Conservation (phyloP, 2,888 invertebrate genomes). For the Xanthia icteritia region DNA sequence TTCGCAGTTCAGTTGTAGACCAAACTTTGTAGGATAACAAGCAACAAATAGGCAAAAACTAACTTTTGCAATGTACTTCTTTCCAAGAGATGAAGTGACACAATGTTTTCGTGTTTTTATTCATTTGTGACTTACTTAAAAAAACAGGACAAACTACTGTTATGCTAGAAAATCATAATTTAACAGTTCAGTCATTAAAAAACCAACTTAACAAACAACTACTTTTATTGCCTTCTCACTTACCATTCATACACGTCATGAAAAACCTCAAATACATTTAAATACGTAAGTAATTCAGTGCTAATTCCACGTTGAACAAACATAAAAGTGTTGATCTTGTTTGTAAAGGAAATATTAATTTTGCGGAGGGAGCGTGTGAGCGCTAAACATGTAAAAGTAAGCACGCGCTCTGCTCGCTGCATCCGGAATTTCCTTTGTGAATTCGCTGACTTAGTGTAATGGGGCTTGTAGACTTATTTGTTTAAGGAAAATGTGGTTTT, state of each 20-base stretch:
- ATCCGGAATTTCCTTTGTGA: slow-evolving; percentile 71
- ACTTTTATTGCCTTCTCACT: neutral
- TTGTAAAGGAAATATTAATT: slow-evolving; percentile 59
- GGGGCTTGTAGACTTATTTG: slow-evolving; percentile 46
- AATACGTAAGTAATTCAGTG: slow-evolving; percentile 5
- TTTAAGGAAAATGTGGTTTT: neutral
- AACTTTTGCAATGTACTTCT: slow-evolving; percentile 5
- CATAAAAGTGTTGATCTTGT: slow-evolving; percentile 41
- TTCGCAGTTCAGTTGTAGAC: neutral
- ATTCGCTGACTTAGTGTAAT: slow-evolving; percentile 63
- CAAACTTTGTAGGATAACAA: slow-evolving; percentile 47
- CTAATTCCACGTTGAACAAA: slow-evolving; percentile 34
- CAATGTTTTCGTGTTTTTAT: neutral
- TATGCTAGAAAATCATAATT: neutral
- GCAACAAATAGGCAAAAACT: slow-evolving; percentile 11
- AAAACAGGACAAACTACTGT: neutral
- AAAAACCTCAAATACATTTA: neutral
- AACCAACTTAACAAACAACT: neutral
- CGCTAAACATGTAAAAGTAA: slow-evolving; percentile 62
- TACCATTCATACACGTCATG: neutral
- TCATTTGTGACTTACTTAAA: neutral
- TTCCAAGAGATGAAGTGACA: neutral
- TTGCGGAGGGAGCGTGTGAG: slow-evolving; percentile 33
- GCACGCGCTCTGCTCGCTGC: slow-evolving; percentile 57
- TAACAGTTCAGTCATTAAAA: neutral